Evolutionary conservation across 2,888 invertebrate species (phyloP).

Genomic region (Minunthozetes semirufus): DNA sequence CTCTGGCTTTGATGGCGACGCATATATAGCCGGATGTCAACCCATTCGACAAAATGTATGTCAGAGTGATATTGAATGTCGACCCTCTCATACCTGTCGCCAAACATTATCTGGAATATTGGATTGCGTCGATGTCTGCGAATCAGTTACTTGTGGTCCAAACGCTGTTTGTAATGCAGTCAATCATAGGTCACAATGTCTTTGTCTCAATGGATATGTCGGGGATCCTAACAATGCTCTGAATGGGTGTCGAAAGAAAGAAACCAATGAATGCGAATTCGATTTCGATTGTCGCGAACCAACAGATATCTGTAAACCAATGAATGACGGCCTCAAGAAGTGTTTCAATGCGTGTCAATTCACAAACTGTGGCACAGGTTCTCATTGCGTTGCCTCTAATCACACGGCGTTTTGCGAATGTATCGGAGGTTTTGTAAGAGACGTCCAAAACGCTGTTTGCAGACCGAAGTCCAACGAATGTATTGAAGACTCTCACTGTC

Average conservation of each 20-base stretch:
- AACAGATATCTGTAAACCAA: slow-evolving; percentile 44
- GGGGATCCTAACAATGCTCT: slow-evolving; percentile 52
- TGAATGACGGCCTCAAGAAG: slow-evolving; percentile 43
- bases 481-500: slow-evolving; percentile 41
- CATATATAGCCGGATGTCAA: slow-evolving; percentile 58
- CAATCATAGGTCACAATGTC: slow-evolving; percentile 65
- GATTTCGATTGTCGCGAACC: slow-evolving; percentile 43
- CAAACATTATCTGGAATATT: slow-evolving; percentile 41
- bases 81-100: slow-evolving; percentile 42
- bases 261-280: slow-evolving; percentile 43
- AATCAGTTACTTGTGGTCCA: slow-evolving; percentile 54
- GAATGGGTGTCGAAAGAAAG: slow-evolving; percentile 41
- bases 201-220: slow-evolving; percentile 65
- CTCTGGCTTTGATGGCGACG: slow-evolving; percentile 63
- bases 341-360: slow-evolving; percentile 42
- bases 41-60: slow-evolving; percentile 42
- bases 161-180: slow-evolving; percentile 70
- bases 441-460: slow-evolving; percentile 39
- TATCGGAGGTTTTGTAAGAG: slow-evolving; percentile 41
- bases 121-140: slow-evolving; percentile 43
- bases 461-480: slow-evolving; percentile 41
- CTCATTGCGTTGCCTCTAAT: slow-evolving; percentile 41
- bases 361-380: slow-evolving; percentile 41
- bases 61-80: slow-evolving; percentile 42
- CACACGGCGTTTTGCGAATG: slow-evolving; percentile 42